Evolutionary conservation across 2,797 vertebrate species (phyloP).

Genomic region (Gobio occitaniae): DNA sequence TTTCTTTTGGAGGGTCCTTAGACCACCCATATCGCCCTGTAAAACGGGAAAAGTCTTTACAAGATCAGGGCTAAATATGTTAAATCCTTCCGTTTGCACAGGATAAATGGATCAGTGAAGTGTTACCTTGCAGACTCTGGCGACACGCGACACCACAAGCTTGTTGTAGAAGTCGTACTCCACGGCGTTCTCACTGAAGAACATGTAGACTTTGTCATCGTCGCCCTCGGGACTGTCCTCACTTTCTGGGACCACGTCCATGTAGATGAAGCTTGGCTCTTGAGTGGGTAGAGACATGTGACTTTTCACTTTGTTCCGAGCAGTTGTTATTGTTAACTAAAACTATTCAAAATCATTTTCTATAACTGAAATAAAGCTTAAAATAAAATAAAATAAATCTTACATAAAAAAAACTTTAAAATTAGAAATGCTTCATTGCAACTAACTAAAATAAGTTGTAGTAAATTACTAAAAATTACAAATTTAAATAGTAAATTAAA

Average conservation of each 20-base stretch:
- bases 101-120: background rate
- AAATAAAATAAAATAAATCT: background rate
- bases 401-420: background rate
- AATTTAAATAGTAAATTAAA: background rate
- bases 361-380: background rate
- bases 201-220: slow-evolving; percentile 84
- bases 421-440: background rate
- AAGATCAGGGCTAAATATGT: background rate
- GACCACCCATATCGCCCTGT: slow-evolving; percentile 81
- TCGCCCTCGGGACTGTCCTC: slow-evolving; percentile 71
- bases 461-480: no score
- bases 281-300: background rate
- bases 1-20: slow-evolving; percentile 79
- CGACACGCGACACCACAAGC: slow-evolving; percentile 80
- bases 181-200: slow-evolving; percentile 85
- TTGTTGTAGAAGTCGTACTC: slow-evolving; percentile 86
- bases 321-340: background rate
- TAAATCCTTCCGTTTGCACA: background rate
- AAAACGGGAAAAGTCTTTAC: background rate
- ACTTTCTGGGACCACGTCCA: slow-evolving; percentile 81
- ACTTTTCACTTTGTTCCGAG: background rate
- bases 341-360: background rate
- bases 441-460: no score
- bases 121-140: slow-evolving; percentile 83
- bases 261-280: slow-evolving; percentile 79